These are phyloP conservation scores for Heteromurus nitidus DNA, from an alignment of 2,888 invertebrate genomes.

Conservation along the genomic window DNA sequence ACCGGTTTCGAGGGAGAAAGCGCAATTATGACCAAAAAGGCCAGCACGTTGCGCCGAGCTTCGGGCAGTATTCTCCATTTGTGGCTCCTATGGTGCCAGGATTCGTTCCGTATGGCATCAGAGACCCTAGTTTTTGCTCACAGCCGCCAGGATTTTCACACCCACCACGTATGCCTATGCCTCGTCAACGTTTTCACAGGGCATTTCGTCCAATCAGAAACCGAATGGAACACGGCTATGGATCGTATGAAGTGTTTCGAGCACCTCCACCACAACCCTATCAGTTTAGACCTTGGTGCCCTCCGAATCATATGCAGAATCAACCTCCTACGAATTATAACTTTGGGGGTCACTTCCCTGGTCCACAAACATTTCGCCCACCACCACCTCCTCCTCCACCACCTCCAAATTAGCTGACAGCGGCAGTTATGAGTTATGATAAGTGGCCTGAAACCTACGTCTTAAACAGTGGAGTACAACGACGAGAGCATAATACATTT, in stretches of 20 bases:
- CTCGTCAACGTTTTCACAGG: neutral
- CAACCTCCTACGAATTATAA: neutral
- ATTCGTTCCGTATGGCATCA: conserved; percentile 9
- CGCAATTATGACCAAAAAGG: conserved; percentile 19
- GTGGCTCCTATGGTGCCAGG: conserved; percentile 49
- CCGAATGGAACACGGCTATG: neutral
- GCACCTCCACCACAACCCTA: neutral
- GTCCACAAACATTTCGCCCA: conserved; percentile 10
- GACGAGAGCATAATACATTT: too few species aligned
- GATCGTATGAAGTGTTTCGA: neutral
- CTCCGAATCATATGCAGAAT: conserved; percentile 31
- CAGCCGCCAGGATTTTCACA: neutral
- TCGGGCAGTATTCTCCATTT: conserved; percentile 18
- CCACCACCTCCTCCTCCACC: conserved; percentile 47
- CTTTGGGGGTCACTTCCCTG: conserved; percentile 7
- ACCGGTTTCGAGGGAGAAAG: conserved; percentile 28
- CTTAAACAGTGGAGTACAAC: too few species aligned
- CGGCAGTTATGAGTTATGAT: too few species aligned
- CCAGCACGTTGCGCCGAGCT: neutral
- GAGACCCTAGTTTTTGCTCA: neutral
- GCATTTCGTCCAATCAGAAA: neutral
- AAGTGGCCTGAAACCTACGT: too few species aligned
- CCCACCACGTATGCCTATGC: neutral
- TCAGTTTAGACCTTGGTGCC: conserved; percentile 26
- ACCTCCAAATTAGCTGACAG: conserved; percentile 16